These are phyloP conservation scores for Rhizomys pruinosus DNA, from an alignment of 2,113 vertebrate species.

Conservation along the genomic window DNA sequence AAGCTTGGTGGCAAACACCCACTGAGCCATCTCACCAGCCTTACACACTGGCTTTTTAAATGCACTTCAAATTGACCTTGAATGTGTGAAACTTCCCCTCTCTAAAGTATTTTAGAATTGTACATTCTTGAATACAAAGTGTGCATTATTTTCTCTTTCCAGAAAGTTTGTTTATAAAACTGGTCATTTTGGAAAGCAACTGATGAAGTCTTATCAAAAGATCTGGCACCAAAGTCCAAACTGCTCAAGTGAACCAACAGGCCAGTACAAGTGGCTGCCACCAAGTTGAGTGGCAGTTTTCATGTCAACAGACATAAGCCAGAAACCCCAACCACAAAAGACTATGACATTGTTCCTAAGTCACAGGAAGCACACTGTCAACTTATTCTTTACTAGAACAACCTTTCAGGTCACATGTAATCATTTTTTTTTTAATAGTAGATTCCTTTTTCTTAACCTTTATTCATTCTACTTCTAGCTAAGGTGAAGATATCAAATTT, in stretches of 20 bases:
- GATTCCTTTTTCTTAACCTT: not conserved
- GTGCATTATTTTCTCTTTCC: slow-evolving; percentile 20
- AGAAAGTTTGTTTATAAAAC: slow-evolving; percentile 27
- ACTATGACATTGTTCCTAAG: not conserved
- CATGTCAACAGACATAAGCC: slow-evolving; percentile 44
- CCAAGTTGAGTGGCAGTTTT: not conserved
- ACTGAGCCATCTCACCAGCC: no score
- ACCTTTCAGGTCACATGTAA: slow-evolving; percentile 7
- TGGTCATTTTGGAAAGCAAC: slow-evolving; percentile 41
- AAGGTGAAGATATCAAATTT: slow-evolving; percentile 46
- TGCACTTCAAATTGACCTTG: slow-evolving; percentile 31
- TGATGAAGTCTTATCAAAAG: slow-evolving; percentile 1
- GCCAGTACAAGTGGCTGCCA: not conserved
- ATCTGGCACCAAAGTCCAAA: not conserved
- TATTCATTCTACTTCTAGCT: slow-evolving; percentile 41
- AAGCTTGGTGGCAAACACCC: no score
- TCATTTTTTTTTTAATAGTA: not conserved
- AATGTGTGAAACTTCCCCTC: not conserved
- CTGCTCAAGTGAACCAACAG: not conserved
- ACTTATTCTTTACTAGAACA: slow-evolving; percentile 29
- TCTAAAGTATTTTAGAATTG: slow-evolving; percentile 13
- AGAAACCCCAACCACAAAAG: not conserved
- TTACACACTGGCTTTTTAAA: no score
- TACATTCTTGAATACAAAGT: not conserved
- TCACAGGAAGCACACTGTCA: not conserved